Percentiles rank a stretch among this genome's conserved stretches.
phyloP scores from a whole-genome alignment of 2,888 invertebrate species.

The Dynastes tityus region DNA sequence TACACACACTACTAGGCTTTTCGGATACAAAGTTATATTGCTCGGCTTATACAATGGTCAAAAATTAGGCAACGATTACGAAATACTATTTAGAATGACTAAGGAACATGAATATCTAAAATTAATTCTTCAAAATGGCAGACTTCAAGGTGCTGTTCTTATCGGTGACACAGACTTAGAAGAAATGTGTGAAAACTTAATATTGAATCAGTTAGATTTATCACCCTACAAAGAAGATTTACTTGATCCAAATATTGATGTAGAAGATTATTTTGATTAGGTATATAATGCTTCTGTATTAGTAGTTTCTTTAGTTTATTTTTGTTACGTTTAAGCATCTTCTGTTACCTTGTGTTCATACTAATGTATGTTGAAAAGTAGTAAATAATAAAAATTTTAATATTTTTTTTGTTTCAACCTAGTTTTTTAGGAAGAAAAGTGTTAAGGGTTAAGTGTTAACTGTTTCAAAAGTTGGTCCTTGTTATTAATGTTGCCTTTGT shows the following conservation, averaged over 20 bases:
- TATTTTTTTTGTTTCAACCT: too few species aligned
- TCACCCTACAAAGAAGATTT: constrained; percentile 92
- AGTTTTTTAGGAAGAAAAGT: too few species aligned
- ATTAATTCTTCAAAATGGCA: constrained; percentile 87
- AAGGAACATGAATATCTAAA: constrained; percentile 89
- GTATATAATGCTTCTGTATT: neutral
- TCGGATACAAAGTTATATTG: constrained; percentile 93
- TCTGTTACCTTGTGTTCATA: neutral
- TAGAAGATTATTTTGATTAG: constrained; percentile 99
- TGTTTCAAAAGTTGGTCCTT: too few species aligned
- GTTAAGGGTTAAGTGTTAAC: too few species aligned
- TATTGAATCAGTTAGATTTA: constrained; percentile 94
- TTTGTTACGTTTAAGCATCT: neutral
- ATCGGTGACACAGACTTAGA: constrained; percentile 98
- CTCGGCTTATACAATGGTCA: constrained; percentile 96
- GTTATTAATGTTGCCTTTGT: too few species aligned
- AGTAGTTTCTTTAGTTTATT: neutral
- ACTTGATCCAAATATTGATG: constrained; percentile 95
- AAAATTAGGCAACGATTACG: constrained; percentile 84
- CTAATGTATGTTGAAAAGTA: too few species aligned
- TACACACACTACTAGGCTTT: constrained; percentile 95
- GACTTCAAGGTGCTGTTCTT: constrained; percentile 92
- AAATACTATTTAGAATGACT: constrained; percentile 88
- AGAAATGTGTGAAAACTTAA: constrained; percentile 98
- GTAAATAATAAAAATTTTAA: too few species aligned